These are phyloP conservation scores for Pachyseris speciosa DNA, from an alignment of 64 coral and sea anemone genomes.

Conservation along the genomic window DNA sequence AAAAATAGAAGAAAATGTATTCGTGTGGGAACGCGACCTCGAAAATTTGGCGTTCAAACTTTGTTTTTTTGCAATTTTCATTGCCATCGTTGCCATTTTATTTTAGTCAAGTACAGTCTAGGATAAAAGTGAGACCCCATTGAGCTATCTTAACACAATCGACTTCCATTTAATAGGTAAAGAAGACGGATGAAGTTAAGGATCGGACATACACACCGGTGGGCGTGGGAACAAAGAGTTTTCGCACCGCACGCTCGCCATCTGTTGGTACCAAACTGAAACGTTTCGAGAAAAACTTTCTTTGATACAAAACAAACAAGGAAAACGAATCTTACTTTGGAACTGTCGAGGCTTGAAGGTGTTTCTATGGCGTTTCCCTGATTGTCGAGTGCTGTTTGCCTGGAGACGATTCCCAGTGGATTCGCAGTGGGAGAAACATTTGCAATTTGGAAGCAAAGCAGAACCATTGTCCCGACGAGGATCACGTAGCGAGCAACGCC, in stretches of 20 bases:
- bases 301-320: neutral
- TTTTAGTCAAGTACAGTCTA: neutral
- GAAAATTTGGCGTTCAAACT: too few species aligned
- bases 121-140: neutral
- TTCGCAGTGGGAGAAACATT: neutral
- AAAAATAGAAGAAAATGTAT: neutral
- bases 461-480: neutral
- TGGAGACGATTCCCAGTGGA: neutral
- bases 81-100: neutral
- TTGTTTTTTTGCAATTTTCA: too few species aligned
- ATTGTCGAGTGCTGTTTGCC: neutral
- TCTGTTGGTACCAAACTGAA: neutral
- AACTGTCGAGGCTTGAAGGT: constrained; percentile 5
- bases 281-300: neutral
- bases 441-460: constrained; percentile 8
- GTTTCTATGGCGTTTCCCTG: neutral
- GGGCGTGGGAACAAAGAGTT: neutral
- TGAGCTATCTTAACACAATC: neutral
- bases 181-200: neutral
- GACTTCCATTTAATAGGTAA: neutral
- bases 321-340: constrained; percentile 6
- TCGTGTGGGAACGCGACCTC: neutral
- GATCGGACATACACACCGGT: neutral
- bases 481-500: neutral
- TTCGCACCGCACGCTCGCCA: neutral